phyloP scores from a whole-genome alignment of 2,888 invertebrate genomes.

The Lymantria monacha region DNA sequence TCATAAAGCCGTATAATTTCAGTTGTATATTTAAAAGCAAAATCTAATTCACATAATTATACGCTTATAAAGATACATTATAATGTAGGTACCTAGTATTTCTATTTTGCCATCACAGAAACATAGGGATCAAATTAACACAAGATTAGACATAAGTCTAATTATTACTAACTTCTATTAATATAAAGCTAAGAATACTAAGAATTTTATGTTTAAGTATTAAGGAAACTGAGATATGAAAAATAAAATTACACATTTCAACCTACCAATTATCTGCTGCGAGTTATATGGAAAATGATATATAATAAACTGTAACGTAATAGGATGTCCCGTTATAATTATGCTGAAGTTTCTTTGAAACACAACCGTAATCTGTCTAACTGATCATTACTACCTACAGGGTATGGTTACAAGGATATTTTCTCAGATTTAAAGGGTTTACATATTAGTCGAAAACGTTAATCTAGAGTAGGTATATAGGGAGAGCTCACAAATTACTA shows the following conservation, averaged over 20 bases:
- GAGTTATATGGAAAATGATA: neutral
- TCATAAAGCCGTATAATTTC: too few species aligned
- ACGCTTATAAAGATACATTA: too few species aligned
- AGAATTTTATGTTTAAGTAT: neutral
- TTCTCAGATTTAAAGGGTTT: too few species aligned
- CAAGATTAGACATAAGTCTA: neutral
- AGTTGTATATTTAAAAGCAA: too few species aligned
- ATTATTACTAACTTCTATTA: neutral
- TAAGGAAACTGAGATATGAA: neutral
- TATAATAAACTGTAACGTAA: slow-evolving; percentile 30
- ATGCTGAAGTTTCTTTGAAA: neutral
- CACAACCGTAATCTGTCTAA: neutral
- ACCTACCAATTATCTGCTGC: neutral
- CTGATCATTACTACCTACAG: too few species aligned
- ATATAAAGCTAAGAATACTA: neutral
- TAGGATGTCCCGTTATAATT: slow-evolving; percentile 16
- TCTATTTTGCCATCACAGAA: too few species aligned
- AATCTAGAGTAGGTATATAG: too few species aligned
- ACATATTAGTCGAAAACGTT: too few species aligned
- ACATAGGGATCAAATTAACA: neutral
- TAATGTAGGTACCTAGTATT: too few species aligned
- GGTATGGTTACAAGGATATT: too few species aligned
- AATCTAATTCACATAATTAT: too few species aligned
- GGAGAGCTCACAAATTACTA: too few species aligned
- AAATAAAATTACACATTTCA: neutral